Base-by-base conservation (phyloP, 1,140 invertebrate species). In the Drosophila azteca region DNA sequence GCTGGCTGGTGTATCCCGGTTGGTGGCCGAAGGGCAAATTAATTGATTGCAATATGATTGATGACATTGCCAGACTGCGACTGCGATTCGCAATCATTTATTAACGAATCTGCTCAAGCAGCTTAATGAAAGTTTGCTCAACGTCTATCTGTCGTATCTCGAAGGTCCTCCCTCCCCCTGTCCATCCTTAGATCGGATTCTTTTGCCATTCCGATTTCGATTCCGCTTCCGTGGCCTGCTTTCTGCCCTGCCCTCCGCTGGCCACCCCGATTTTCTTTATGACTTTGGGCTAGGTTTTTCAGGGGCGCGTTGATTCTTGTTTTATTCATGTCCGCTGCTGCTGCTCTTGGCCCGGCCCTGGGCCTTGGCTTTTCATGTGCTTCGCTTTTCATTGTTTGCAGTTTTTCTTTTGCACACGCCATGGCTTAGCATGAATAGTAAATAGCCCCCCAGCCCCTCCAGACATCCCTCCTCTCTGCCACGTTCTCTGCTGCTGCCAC, bases 11-110 rank as follows among this genome's bases (percentile, higher is more conserved):
- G 20, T 63, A 15, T 26, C 39, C 39, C 15, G 26, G 46, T 22
- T 7, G 11, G 20, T 15, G 13, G 68, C 70, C 60, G 51, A 61
- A 45, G 54, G 57, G 35, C 49, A 77, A 77, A 84, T 84, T 84
- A 87, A 84, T 84, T 87, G 81, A 84, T 84, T 77, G 81, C 80
- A 80, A 80, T 84, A 84, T 84, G 80, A 84, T 84, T 87, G 81
- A 84, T 87, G 77, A 69, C 82, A 84, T 77, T 73, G 77, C 43
- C 77, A 50, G 82, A 62, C 77, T 81, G 73, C 73, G 77, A 74
- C 77, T 81, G 73, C 73, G 77, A 74, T 87, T 70, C 65, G 59
- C 51, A 69, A 81, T 85, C 82, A 84, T 77, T 84, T 77, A 85
- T 84, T 85, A 85, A 85, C 61, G 61, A 84, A 77, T 74, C 78